These are phyloP conservation scores for Gerris lacustris DNA, from an alignment of 2,888 invertebrate genomes.

Conservation along the genomic window DNA sequence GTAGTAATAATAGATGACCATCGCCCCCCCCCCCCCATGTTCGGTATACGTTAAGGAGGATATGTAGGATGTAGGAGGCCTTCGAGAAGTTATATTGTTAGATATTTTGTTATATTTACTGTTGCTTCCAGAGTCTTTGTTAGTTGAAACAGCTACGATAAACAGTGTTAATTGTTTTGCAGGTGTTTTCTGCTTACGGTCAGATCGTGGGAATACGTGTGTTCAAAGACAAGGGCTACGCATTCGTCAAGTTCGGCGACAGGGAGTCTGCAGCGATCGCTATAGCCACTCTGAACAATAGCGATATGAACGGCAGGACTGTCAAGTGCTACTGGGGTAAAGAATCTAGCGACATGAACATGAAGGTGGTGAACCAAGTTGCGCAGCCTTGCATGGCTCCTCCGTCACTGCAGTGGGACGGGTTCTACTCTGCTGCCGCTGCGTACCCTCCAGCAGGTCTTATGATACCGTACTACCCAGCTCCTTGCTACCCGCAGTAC, in stretches of 20 bases:
- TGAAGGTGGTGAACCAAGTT: too few relatives aligned
- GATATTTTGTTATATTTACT: too few relatives aligned
- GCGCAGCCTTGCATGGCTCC: background rate
- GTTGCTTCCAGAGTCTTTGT: too few relatives aligned
- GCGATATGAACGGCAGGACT: conserved; percentile 85
- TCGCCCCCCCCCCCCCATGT: too few relatives aligned
- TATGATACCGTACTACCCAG: background rate
- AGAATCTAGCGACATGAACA: conserved; percentile 41
- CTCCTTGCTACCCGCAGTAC: background rate
- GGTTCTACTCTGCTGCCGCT: background rate
- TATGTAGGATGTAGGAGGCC: too few relatives aligned
- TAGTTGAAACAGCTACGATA: too few relatives aligned
- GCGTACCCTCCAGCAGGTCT: background rate
- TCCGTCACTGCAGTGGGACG: background rate
- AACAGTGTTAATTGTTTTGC: conserved; percentile 33
- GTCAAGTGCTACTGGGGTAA: conserved; percentile 99
- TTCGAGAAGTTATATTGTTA: too few relatives aligned
- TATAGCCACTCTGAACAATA: conserved; percentile 90
- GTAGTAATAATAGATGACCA: too few relatives aligned
- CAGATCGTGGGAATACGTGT: conserved; percentile 92
- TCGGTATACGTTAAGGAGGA: too few relatives aligned
- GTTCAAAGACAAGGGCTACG: conserved; percentile 98
- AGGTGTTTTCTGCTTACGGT: conserved; percentile 88
- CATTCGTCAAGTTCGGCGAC: conserved; percentile 91
- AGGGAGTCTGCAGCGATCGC: conserved; percentile 97